Evolutionary conservation across 1,140 invertebrate genomes (phyloP), one percentile per base, ranked within the genome.

Genomic region (Pachypsylla venusta): DNA sequence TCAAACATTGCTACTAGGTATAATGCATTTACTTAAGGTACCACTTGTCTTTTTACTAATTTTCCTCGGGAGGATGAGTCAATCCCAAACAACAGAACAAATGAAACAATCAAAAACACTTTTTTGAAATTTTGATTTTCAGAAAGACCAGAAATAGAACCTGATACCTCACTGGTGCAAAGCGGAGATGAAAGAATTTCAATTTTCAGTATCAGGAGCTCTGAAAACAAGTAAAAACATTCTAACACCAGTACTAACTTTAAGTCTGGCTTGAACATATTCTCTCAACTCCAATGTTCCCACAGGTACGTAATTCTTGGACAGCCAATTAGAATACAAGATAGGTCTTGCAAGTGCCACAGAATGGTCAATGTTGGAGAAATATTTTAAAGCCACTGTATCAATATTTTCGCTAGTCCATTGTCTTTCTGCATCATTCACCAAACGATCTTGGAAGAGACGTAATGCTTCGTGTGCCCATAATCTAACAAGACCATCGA

Each of bases 401-500:
- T 99, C 93, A 61, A 99, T 94, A 69, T 98, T 94, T 65, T 98
- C 91, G 70, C 99, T 97, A 0, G 97, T 99, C 97, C 97, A 99
- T 56, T 82, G 76, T 48, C 97, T 77, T 73, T 99, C 97, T 0
- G 83, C 75, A 63, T 98, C 94, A 59, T 95, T 89, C 0, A 99
- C 96, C 55, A 99, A 73, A 68, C 93, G 79, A 70, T 91, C 87
- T 76, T 99, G 96, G 84, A 99, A 99, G 1, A 99, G 78, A 28
- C 97, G 79, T 4, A 99, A 76, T 2, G 93, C 97, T 76, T 99
- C 97, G 70, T 99, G 97, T 0, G 94, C 95, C 94, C 94, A 99
- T 3, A 99, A 76, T 20, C 97, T 79, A 0, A 99, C 94, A 53
- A 99, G 74, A 28, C 93, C 95, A 75, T 98, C 94, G 0, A 96